Evolutionary conservation across 2,888 invertebrate genomes (phyloP).

Genomic region (Zygogramma bicolorata): DNA sequence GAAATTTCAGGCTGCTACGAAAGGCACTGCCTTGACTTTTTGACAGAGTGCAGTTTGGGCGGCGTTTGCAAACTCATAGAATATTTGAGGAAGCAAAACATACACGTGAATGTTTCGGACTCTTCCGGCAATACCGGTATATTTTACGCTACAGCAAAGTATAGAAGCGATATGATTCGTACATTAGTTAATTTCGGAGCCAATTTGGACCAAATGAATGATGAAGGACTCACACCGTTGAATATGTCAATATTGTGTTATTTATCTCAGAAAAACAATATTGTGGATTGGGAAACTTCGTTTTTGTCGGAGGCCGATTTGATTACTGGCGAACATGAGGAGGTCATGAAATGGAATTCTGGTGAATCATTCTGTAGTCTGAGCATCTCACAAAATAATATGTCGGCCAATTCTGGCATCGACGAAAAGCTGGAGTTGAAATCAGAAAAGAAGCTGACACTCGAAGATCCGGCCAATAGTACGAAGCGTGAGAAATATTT

Average conservation of each 20-base stretch:
- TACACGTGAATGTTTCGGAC: constrained; percentile 70
- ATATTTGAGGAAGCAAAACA: constrained; percentile 63
- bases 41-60: constrained; percentile 57
- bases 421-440: not conserved
- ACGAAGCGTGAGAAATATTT: not conserved
- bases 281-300: constrained; percentile 63
- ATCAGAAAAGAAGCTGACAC: not conserved
- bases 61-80: constrained; percentile 58
- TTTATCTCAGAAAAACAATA: constrained; percentile 55
- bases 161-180: constrained; percentile 65
- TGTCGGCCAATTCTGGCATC: not conserved
- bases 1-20: constrained; percentile 50
- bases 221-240: constrained; percentile 70
- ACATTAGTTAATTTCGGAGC: constrained; percentile 69
- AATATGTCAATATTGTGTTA: constrained; percentile 66
- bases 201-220: constrained; percentile 68
- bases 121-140: constrained; percentile 70
- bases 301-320: constrained; percentile 46
- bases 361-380: constrained; percentile 47
- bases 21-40: constrained; percentile 55
- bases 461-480: not conserved
- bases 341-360: constrained; percentile 68
- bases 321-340: constrained; percentile 71
- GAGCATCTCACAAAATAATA: no score
- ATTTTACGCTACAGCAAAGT: constrained; percentile 70